A percentile compares a stretch with the other conserved stretches of the same genome.
phyloP scores from a whole-genome alignment of 2,113 vertebrate genomes.

The Ictidomys tridecemlineatus region DNA sequence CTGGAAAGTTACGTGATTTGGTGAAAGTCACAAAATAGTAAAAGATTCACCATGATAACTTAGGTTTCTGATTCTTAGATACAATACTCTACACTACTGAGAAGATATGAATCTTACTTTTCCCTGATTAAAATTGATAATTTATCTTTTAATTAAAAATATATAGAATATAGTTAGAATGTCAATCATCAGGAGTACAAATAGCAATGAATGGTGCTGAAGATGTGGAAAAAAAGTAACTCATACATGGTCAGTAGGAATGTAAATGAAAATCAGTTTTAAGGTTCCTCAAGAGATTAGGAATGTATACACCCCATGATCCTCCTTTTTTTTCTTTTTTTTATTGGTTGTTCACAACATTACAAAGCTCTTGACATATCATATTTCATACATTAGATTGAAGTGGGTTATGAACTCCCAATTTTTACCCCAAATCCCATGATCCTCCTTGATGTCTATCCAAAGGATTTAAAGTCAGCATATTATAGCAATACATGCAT shows the following conservation, averaged over 20 bases:
- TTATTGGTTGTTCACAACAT: no score
- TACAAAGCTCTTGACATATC: no score
- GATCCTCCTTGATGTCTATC: not conserved
- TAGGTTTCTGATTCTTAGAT: not conserved
- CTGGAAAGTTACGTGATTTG: conserved; percentile 9
- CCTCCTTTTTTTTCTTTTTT: no score
- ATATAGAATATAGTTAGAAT: not conserved
- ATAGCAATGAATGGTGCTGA: not conserved
- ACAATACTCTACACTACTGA: not conserved
- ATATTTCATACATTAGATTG: no score
- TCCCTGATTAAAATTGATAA: not conserved
- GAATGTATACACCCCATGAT: no score
- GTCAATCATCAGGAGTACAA: not conserved
- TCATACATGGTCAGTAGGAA: not conserved
- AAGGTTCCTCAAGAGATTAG: not conserved
- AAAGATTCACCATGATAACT: not conserved
- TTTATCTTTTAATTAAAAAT: not conserved
- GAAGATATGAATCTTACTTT: not conserved
- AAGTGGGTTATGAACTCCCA: no score
- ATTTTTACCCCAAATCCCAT: no score
- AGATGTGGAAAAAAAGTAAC: not conserved
- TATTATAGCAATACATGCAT: not conserved
- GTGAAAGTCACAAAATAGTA: not conserved
- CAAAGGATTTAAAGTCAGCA: not conserved
- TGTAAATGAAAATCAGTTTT: not conserved